These are phyloP conservation scores for Eudemis profundana DNA, from an alignment of 2,888 invertebrate genomes.

Conservation along the genomic window DNA sequence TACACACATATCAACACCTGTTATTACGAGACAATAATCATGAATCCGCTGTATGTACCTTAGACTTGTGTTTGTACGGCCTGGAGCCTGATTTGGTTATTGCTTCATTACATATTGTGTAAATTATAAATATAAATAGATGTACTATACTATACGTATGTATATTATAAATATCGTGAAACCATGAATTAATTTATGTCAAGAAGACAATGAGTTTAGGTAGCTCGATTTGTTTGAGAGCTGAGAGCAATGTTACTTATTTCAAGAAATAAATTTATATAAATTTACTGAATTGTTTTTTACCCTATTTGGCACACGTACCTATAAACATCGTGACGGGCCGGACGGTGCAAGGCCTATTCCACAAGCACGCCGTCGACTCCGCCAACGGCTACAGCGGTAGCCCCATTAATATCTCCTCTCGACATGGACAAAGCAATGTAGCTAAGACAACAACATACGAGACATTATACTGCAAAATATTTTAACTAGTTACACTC, in stretches of 20 bases:
- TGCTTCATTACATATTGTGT: constrained; percentile 41
- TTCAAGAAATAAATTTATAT: constrained; percentile 70
- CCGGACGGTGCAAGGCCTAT: too few relatives aligned
- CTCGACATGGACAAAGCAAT: too few relatives aligned
- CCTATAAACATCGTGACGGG: too few relatives aligned
- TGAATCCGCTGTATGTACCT: constrained; percentile 42
- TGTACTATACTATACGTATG: too few relatives aligned
- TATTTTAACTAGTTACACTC: too few relatives aligned
- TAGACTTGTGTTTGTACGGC: constrained; percentile 45
- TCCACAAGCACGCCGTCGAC: too few relatives aligned
- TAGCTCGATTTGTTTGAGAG: constrained; percentile 62
- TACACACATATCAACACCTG: constrained; percentile 46
- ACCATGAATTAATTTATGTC: constrained; percentile 51
- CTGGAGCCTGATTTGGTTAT: constrained; percentile 51
- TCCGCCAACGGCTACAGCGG: too few relatives aligned
- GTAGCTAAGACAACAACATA: too few relatives aligned
- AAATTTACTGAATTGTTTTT: constrained; percentile 48
- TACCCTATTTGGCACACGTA: too few relatives aligned
- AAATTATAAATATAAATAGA: constrained; percentile 31
- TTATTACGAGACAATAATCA: constrained; percentile 39
- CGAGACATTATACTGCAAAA: too few relatives aligned
- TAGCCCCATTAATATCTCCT: too few relatives aligned
- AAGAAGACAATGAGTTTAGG: constrained; percentile 55
- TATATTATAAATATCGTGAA: constrained; percentile 20
- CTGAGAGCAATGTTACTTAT: constrained; percentile 70